These are phyloP conservation scores for Dolichopus griseipennis DNA, from an alignment of 2,888 invertebrate species.

Conservation along the genomic window DNA sequence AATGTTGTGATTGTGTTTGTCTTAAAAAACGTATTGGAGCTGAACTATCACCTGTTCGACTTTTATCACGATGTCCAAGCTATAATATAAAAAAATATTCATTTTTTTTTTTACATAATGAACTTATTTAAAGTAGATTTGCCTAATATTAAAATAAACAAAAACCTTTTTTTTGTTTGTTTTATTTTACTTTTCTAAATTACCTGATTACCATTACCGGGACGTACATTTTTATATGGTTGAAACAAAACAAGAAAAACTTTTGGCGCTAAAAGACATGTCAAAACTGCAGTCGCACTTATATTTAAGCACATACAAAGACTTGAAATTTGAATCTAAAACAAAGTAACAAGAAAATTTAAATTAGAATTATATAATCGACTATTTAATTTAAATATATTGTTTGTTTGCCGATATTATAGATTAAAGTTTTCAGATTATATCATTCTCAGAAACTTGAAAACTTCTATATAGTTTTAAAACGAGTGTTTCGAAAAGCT, in stretches of 20 bases:
- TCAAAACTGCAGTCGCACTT: conserved; percentile 64
- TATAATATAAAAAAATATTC: background rate
- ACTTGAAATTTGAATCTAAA: conserved; percentile 65
- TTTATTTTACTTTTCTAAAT: background rate
- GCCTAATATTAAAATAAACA: too few species aligned
- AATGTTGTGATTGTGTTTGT: conserved; percentile 9
- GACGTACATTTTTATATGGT: conserved; percentile 68
- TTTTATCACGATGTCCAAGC: conserved; percentile 11
- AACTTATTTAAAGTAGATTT: too few species aligned
- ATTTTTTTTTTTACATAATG: too few species aligned
- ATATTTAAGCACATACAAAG: conserved; percentile 70
- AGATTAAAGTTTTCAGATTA: too few species aligned
- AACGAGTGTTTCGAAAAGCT: too few species aligned
- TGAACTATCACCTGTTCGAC: conserved; percentile 2
- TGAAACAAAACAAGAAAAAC: conserved; percentile 69
- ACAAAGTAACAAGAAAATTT: background rate
- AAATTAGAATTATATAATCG: too few species aligned
- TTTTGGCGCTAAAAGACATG: conserved; percentile 67
- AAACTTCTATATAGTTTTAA: too few species aligned
- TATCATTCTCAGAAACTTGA: too few species aligned
- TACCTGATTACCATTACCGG: conserved; percentile 26
- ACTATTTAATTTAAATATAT: too few species aligned
- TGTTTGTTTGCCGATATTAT: too few species aligned
- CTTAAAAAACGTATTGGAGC: conserved; percentile 9
- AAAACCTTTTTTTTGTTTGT: too few species aligned